These are phyloP conservation scores for Betta splendens DNA, from an alignment of 2,797 vertebrate species.

Conservation along the genomic window DNA sequence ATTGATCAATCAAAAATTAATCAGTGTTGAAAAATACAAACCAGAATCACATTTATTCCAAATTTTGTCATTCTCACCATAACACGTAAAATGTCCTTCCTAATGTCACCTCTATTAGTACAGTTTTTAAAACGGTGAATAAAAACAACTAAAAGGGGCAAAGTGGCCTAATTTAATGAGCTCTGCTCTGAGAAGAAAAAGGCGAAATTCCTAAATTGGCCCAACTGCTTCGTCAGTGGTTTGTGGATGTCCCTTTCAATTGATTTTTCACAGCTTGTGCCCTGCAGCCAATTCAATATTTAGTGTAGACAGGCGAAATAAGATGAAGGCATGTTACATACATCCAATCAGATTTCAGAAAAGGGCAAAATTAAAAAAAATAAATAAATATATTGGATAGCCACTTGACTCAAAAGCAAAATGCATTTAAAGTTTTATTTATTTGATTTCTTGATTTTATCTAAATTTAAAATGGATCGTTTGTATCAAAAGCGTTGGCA, in stretches of 20 bases:
- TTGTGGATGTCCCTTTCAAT: conserved; percentile 56
- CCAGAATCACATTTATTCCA: not conserved
- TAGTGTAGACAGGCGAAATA: conserved; percentile 33
- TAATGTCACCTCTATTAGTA: not conserved
- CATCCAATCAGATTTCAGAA: conserved; percentile 42
- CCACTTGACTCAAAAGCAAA: conserved; percentile 31
- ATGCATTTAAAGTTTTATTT: not conserved
- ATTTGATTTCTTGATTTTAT: conserved; percentile 9
- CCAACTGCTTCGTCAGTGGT: conserved; percentile 38
- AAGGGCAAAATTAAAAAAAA: conserved; percentile 39
- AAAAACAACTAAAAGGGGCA: not conserved
- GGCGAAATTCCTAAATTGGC: conserved; percentile 46
- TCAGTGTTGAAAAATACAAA: not conserved
- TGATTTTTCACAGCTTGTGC: conserved; percentile 58
- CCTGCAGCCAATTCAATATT: conserved; percentile 56
- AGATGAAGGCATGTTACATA: conserved; percentile 53
- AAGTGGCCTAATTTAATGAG: not conserved
- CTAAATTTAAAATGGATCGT: too few species aligned
- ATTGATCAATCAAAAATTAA: not conserved
- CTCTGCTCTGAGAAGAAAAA: conserved; percentile 12
- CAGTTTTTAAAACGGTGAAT: conserved; percentile 1
- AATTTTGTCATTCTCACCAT: too few species aligned
- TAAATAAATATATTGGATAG: conserved; percentile 46
- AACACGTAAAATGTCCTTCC: not conserved
- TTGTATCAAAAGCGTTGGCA: too few species aligned